Base-by-base conservation (phyloP, 2,113 vertebrate species). In the Podocnemis expansa region DNA sequence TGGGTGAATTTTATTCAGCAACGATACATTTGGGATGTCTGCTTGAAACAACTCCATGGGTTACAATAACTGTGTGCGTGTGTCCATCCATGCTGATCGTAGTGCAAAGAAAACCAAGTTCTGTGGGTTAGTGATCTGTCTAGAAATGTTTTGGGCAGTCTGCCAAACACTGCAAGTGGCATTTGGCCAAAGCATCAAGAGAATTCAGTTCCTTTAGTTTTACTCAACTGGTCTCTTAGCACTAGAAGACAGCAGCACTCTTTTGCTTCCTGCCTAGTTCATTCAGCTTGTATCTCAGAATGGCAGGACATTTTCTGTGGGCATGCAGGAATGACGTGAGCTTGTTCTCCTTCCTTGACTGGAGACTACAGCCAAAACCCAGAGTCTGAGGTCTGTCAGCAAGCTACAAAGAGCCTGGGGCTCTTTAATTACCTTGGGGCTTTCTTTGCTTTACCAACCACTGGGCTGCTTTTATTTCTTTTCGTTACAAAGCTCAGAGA, bases 61-160 rank as follows among this genome's bases (percentile, higher is more conserved):
- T 70, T 70, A 38, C 16, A 70, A 22, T 38, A n/a, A n/a, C 10
- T 12, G 38, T 22, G 19, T 41, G n/a, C 5, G n/a, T 38, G 67
- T 19, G n/a, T 19, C 10, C 10, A 1, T 25, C 38, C 2, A 9
- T 41, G 38, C 21, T 4, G 4, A 41, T 4, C 10, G 7, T 12
- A 22, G 70, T 75, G 38, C 34, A 67, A 34, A n/a, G 9, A 34
- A n/a, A 70, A 22, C 63, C 10, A n/a, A 21, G 3, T 38, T 38
- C 34, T 4, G 8, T 19, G 63, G 63, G 17, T 17, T 17, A 38
- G 63, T 9, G 63, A 70, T 70, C 63, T n/a, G 17, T 16, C 60
- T 10, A 17, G 60, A 6, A 31, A 19, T 67, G 60, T 34, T 67
- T 67, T n/a, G n/a, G n/a, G 63, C 17, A n/a, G 34, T 17, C 34